These are phyloP conservation scores for Ascidia mentula DNA, from an alignment of 23 tunicate species.

Conservation along the genomic window DNA sequence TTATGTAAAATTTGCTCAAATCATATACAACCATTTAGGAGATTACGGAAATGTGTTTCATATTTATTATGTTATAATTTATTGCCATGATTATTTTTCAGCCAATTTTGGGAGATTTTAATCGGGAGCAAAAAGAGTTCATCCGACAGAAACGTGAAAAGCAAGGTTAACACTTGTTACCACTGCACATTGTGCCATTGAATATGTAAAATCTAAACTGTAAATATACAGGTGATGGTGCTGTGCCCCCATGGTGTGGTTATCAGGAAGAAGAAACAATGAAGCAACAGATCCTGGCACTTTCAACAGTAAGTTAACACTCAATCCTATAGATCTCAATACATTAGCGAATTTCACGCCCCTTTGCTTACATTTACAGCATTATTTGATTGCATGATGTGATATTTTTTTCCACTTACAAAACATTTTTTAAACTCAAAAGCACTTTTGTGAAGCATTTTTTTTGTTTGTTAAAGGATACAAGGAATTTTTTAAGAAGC, in stretches of 20 bases:
- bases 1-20: no score
- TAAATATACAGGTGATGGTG: constrained; percentile 70
- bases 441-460: no score
- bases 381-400: no score
- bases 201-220: no score
- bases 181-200: not conserved
- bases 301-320: constrained; percentile 84
- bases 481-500: constrained; percentile 93
- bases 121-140: constrained; percentile 86
- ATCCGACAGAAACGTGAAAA: constrained; percentile 66
- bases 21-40: no score
- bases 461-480: constrained; percentile 61
- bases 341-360: no score
- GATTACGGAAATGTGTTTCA: no score
- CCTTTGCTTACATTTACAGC: no score
- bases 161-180: constrained; percentile 37
- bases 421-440: no score
- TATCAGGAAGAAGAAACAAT: constrained; percentile 88
- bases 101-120: constrained; percentile 88
- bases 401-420: no score
- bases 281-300: constrained; percentile 90
- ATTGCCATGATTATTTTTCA: constrained; percentile 1
- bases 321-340: no score
- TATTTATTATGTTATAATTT: not conserved
- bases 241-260: constrained; percentile 94